A percentile compares a stretch with the other conserved stretches of the same genome.
phyloP scores from a whole-genome alignment of 2,888 invertebrate genomes.

The Dastarcus helophoroides region DNA sequence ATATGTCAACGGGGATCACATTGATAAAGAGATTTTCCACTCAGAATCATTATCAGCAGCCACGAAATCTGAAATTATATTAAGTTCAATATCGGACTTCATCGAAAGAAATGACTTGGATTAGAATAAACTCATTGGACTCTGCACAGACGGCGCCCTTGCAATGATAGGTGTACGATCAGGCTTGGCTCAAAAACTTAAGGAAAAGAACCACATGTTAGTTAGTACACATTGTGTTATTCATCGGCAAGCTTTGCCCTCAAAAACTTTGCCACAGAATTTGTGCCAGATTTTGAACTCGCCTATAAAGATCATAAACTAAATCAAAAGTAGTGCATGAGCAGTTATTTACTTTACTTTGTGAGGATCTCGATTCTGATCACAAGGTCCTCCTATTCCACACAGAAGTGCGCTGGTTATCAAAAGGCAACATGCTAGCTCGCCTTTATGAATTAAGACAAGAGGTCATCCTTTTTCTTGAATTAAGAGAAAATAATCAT shows the following conservation, averaged over 20 bases:
- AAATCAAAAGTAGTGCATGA: constrained; percentile 10
- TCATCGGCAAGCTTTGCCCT: constrained; percentile 10
- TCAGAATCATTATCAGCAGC: constrained; percentile 11
- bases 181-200: constrained; percentile 8
- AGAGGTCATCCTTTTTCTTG: too few species aligned
- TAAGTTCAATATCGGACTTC: constrained; percentile 5
- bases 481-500: too few species aligned
- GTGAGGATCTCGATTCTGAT: constrained; percentile 8
- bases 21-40: constrained; percentile 14
- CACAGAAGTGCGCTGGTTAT: too few species aligned
- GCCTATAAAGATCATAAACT: constrained; percentile 9
- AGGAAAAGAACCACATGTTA: constrained; percentile 11
- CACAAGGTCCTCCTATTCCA: too few species aligned
- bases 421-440: too few species aligned
- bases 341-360: constrained; percentile 6
- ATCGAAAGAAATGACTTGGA: too few species aligned
- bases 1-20: constrained; percentile 5
- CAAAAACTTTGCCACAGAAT: constrained; percentile 11
- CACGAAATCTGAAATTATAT: constrained; percentile 14
- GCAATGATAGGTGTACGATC: constrained; percentile 13
- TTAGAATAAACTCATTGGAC: constrained; percentile 11
- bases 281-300: constrained; percentile 9
- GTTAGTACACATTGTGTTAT: constrained; percentile 13
- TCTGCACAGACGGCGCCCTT: constrained; percentile 14
- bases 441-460: too few species aligned